Percentiles rank a stretch among this genome's conserved stretches.
Evolutionary conservation across 2,797 vertebrate genomes (phyloP).

Genomic region (Okamejei kenojei): DNA sequence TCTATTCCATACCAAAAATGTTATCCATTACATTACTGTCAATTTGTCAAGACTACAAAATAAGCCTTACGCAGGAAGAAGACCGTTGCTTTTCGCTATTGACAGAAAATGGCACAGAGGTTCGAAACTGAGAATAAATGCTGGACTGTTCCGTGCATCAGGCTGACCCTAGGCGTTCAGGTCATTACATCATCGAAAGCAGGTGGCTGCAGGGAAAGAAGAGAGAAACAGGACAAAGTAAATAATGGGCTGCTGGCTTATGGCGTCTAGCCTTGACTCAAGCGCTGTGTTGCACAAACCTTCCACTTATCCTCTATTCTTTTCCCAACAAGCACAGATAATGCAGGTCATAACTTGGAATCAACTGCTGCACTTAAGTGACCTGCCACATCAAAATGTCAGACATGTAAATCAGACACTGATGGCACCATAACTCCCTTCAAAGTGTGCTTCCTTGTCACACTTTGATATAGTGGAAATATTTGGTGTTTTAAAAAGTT

Average conservation of each 20-base stretch:
- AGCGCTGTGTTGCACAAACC: not conserved
- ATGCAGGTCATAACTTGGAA: not conserved
- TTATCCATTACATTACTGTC: not conserved
- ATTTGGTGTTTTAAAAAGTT: constrained; percentile 2
- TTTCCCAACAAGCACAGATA: not conserved
- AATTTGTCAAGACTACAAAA: not conserved
- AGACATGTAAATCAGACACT: not conserved
- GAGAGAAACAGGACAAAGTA: not conserved
- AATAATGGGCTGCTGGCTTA: not conserved
- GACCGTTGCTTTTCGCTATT: not conserved
- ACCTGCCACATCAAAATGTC: not conserved
- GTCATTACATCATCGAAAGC: not conserved
- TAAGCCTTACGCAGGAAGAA: not conserved
- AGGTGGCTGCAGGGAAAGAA: not conserved
- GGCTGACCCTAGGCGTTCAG: too few relatives aligned
- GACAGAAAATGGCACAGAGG: not conserved
- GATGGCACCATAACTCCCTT: not conserved
- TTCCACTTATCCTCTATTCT: not conserved
- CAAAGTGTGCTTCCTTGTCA: not conserved
- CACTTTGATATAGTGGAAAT: not conserved
- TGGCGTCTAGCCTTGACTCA: not conserved
- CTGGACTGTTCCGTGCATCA: not conserved
- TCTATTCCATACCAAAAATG: too few relatives aligned
- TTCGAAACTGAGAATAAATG: not conserved
- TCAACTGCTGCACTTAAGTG: not conserved